These are phyloP conservation scores for Bursaphelenchus mucronatus DNA, from an alignment of 1,140 invertebrate genomes.

Conservation along the genomic window DNA sequence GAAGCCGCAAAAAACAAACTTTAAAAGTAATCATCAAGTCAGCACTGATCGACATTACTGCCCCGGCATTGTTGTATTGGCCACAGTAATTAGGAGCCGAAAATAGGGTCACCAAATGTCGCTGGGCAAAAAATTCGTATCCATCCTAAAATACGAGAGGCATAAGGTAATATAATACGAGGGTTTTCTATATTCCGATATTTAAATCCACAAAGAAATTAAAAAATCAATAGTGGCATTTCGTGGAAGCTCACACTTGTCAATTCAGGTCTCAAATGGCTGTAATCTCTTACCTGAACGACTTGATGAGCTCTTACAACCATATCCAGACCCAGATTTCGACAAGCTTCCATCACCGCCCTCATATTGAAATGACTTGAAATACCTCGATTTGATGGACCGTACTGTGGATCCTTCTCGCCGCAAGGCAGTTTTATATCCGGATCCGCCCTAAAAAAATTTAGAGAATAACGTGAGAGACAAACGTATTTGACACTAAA, in stretches of 20 bases:
- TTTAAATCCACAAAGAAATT: too few species aligned
- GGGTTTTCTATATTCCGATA: not conserved
- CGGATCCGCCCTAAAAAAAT: conserved; percentile 13
- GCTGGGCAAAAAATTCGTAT: conserved; percentile 95
- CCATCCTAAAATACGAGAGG: conserved; percentile 72
- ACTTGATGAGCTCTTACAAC: conserved; percentile 66
- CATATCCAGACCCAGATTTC: conserved; percentile 20
- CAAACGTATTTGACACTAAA: too few species aligned
- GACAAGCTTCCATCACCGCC: conserved; percentile 24
- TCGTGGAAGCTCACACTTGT: not conserved
- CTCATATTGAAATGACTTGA: conserved; percentile 22
- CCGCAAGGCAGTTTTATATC: conserved; percentile 22
- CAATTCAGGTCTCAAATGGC: not conserved
- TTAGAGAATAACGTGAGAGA: too few species aligned
- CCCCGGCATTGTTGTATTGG: conserved; percentile 95
- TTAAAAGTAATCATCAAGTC: conserved; percentile 69
- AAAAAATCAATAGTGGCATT: too few species aligned
- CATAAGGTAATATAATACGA: conserved; percentile 5
- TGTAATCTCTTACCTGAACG: conserved; percentile 64
- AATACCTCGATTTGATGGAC: conserved; percentile 24
- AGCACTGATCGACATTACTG: conserved; percentile 97
- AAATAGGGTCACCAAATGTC: conserved; percentile 92
- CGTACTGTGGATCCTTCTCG: conserved; percentile 17
- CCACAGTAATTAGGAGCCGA: conserved; percentile 94
- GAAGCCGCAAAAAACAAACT: conserved; percentile 10